A percentile compares a stretch with the other conserved stretches of the same genome.
Evolutionary conservation across 2,888 invertebrate genomes (phyloP).

Genomic region (Cryptocheilus praepositus): DNA sequence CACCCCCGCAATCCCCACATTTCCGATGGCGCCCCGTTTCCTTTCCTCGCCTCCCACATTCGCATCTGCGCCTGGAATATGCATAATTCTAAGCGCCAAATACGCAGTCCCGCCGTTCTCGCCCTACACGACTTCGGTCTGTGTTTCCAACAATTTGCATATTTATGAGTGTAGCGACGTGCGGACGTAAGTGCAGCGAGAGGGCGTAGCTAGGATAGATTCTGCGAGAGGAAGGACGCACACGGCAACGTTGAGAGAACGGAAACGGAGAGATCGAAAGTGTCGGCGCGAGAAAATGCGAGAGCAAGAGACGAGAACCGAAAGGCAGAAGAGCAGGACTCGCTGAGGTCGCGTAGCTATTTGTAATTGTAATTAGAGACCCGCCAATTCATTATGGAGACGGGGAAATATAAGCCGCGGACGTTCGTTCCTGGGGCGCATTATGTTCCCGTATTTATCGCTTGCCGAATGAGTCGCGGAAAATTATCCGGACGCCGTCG

Average conservation of each 20-base stretch:
- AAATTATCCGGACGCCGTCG: too few relatives aligned
- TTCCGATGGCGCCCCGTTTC: too few relatives aligned
- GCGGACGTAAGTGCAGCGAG: neutral
- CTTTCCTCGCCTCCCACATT: neutral
- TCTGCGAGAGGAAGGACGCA: too few relatives aligned
- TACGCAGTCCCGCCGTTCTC: neutral
- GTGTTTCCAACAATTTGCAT: slow-evolving; percentile 6
- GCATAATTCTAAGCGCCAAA: slow-evolving; percentile 6
- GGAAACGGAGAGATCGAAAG: too few relatives aligned
- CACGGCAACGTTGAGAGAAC: too few relatives aligned
- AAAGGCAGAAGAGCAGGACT: neutral
- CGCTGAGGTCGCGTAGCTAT: slow-evolving; percentile 37
- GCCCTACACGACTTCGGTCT: neutral
- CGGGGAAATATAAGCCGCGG: slow-evolving; percentile 32
- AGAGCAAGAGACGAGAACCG: neutral
- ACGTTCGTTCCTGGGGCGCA: too few relatives aligned
- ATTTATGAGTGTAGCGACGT: neutral
- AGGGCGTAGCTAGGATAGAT: too few relatives aligned
- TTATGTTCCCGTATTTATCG: too few relatives aligned
- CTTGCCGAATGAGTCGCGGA: too few relatives aligned
- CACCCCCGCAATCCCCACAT: too few relatives aligned
- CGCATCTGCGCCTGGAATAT: neutral
- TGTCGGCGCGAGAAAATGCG: neutral
- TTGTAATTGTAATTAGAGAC: slow-evolving; percentile 58
- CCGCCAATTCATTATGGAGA: slow-evolving; percentile 50